Evolutionary conservation across 2,797 vertebrate species (phyloP).

Genomic region (Periophthalmus magnuspinnatus): DNA sequence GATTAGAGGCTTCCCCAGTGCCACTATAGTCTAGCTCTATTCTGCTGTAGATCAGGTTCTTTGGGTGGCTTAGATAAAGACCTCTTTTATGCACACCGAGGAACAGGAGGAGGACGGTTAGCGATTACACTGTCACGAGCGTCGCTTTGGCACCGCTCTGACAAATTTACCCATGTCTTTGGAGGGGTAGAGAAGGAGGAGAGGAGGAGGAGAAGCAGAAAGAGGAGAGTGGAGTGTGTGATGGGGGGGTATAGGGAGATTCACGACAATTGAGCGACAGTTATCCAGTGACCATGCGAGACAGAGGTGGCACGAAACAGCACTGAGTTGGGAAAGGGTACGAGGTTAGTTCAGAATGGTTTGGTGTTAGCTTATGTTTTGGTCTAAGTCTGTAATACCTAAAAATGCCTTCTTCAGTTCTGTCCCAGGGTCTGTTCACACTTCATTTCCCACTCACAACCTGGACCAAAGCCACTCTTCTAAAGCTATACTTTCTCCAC

Average conservation of each 20-base stretch:
- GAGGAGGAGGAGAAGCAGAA: too few relatives aligned
- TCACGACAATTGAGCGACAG: slow-evolving; percentile 85
- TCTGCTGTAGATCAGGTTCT: slow-evolving; percentile 76
- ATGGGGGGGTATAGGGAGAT: slow-evolving; percentile 64
- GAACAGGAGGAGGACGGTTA: slow-evolving; percentile 66
- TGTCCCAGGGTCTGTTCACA: too few relatives aligned
- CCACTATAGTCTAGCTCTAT: slow-evolving; percentile 20
- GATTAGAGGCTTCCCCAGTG: slow-evolving; percentile 73
- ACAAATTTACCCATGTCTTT: slow-evolving; percentile 68
- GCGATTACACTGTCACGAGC: slow-evolving; percentile 77
- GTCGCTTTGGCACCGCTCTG: slow-evolving; percentile 69
- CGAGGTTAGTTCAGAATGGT: neutral
- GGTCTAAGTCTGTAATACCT: too few relatives aligned
- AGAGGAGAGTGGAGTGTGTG: neutral
- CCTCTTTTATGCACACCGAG: slow-evolving; percentile 70
- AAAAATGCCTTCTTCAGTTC: too few relatives aligned
- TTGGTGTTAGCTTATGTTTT: too few relatives aligned
- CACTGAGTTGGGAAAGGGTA: neutral
- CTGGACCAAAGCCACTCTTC: too few relatives aligned
- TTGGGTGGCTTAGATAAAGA: slow-evolving; percentile 79
- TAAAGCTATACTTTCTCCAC: too few relatives aligned
- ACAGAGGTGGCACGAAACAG: slow-evolving; percentile 45
- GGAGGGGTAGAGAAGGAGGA: slow-evolving; percentile 43
- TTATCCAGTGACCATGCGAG: slow-evolving; percentile 76
- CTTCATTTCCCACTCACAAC: too few relatives aligned